Evolutionary conservation across 2,113 vertebrate species (phyloP).

Genomic region (Noctilio leporinus): DNA sequence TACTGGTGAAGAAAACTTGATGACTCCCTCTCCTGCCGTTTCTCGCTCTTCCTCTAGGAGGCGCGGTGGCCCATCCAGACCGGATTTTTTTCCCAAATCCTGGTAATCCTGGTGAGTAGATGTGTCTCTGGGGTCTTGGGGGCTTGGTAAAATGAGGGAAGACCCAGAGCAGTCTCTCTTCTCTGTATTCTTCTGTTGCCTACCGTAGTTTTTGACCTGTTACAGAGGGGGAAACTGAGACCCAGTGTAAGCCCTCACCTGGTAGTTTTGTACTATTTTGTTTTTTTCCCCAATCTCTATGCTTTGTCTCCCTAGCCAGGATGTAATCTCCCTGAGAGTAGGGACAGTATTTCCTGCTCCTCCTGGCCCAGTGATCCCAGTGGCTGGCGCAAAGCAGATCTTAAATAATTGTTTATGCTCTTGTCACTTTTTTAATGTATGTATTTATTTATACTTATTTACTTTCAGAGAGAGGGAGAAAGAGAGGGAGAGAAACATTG

Average conservation of each 20-base stretch:
- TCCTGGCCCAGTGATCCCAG: not conserved
- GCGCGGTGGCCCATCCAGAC: conserved; percentile 57
- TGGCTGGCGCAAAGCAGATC: not conserved
- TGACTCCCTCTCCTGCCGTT: conserved; percentile 1
- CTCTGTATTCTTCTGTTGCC: not conserved
- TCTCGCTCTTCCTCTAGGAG: conserved; percentile 44
- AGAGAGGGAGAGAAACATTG: no score
- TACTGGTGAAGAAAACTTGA: conserved; percentile 30
- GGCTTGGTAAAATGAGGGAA: not conserved
- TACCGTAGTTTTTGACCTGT: not conserved
- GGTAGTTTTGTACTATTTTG: not conserved
- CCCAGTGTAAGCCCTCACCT: not conserved
- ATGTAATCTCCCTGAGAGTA: not conserved
- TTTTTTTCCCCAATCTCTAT: not conserved
- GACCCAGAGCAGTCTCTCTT: not conserved
- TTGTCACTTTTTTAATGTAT: not conserved
- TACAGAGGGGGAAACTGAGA: not conserved
- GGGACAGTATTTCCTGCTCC: not conserved
- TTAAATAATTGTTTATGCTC: not conserved
- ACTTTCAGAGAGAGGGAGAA: no score
- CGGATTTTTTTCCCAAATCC: conserved; percentile 39
- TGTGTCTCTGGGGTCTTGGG: not conserved
- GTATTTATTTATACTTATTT: no score
- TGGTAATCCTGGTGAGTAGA: conserved; percentile 65
- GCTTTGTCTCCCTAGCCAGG: not conserved